These are phyloP conservation scores for Rattus norvegicus DNA, from an alignment of 2,113 vertebrate genomes.

Conservation along the genomic window DNA sequence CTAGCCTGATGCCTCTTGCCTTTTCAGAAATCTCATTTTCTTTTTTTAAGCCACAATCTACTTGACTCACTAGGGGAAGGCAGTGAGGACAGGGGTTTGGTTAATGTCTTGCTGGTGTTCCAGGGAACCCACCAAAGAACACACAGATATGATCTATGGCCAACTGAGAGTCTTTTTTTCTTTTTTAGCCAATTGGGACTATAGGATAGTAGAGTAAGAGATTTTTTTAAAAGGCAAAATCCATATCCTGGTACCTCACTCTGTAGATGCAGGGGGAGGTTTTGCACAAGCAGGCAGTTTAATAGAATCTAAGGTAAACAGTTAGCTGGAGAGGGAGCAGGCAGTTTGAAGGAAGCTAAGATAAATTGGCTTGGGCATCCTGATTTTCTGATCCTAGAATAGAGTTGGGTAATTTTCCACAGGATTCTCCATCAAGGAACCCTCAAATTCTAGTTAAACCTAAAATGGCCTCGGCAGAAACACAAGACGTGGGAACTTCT, in stretches of 20 bases:
- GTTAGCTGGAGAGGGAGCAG: not conserved
- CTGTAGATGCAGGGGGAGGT: not conserved
- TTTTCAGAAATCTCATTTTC: conserved; percentile 27
- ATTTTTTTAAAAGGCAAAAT: not conserved
- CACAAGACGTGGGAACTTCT: not conserved
- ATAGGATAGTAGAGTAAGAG: not conserved
- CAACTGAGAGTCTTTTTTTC: not conserved
- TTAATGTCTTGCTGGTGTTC: not conserved
- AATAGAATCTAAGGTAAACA: not conserved
- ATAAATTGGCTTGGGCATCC: not conserved
- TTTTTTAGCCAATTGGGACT: not conserved
- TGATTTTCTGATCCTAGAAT: not conserved
- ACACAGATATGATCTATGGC: not conserved
- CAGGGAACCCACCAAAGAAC: not conserved
- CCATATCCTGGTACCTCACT: not conserved
- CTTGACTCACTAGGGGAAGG: not conserved
- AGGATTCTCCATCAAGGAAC: not conserved
- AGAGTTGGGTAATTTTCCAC: not conserved
- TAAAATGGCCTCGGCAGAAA: not conserved
- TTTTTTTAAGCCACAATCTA: conserved; percentile 24
- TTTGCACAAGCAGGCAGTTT: not conserved
- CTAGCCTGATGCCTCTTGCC: not conserved
- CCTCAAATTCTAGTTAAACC: not conserved
- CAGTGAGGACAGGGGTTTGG: not conserved
- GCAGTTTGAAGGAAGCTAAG: not conserved